A percentile compares a stretch with the other conserved stretches of the same genome.
Evolutionary conservation across 2,113 vertebrate species (phyloP).

Genomic region (Atractosteus spatula): DNA sequence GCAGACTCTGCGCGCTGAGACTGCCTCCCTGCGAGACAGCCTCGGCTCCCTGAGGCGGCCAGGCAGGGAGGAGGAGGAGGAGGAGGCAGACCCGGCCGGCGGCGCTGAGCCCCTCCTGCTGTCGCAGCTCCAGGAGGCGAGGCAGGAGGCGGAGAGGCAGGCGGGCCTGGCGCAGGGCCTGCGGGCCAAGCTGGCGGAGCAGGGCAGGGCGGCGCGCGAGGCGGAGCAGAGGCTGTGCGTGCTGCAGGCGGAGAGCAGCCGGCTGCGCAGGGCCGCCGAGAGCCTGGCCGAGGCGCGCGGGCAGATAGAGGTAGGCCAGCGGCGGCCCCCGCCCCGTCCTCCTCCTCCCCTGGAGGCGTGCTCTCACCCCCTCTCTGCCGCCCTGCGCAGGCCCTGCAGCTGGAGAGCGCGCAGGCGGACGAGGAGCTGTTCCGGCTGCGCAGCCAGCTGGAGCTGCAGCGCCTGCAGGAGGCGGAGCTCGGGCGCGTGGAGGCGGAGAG

Average conservation of each 20-base stretch:
- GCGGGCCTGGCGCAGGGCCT: conserved; percentile 50
- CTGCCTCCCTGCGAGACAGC: conserved; percentile 50
- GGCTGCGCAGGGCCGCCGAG: conserved; percentile 56
- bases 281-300: conserved; percentile 63
- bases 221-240: conserved; percentile 60
- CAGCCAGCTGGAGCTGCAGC: conserved; percentile 58
- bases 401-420: conserved; percentile 58
- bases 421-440: conserved; percentile 64
- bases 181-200: conserved; percentile 55
- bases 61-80: conserved; percentile 66
- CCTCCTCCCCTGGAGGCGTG: neutral
- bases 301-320: conserved; percentile 61
- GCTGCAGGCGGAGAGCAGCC: conserved; percentile 56
- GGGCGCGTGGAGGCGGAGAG: conserved; percentile 59
- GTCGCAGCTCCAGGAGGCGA: conserved; percentile 46
- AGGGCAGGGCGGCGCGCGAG: conserved; percentile 57
- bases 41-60: conserved; percentile 44
- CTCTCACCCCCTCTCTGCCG: neutral
- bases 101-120: conserved; percentile 31
- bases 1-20: conserved; percentile 68
- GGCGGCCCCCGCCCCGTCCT: too few species aligned
- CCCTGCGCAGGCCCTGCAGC: conserved; percentile 56
- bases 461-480: conserved; percentile 63
- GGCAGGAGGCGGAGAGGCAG: conserved; percentile 59
- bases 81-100: neutral